These are phyloP conservation scores for Cecropterus lyciades DNA, from an alignment of 1,140 invertebrate genomes.

Conservation along the genomic window DNA sequence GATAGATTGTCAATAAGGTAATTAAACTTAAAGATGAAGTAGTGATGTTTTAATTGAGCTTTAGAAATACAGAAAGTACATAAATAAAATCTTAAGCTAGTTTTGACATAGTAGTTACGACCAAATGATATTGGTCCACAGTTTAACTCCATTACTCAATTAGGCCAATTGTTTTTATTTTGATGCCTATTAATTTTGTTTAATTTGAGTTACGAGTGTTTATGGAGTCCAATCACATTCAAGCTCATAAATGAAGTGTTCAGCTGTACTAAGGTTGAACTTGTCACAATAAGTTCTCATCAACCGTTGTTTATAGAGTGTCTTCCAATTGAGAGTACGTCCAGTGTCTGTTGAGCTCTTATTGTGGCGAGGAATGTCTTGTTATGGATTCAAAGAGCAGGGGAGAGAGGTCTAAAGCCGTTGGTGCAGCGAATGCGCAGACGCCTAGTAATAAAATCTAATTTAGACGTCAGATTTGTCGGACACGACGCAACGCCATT, in stretches of 20 bases:
- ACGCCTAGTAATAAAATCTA: conserved; percentile 82
- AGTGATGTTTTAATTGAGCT: no score
- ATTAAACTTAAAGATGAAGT: no score
- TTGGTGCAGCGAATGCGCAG: conserved; percentile 60
- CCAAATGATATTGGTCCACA: neutral
- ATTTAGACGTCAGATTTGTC: conserved; percentile 82
- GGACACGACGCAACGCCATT: conserved; percentile 61
- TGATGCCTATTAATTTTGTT: neutral
- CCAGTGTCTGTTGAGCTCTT: conserved; percentile 49
- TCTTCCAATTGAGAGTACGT: conserved; percentile 64
- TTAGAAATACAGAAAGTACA: no score
- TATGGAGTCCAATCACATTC: conserved; percentile 35
- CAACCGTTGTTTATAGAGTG: conserved; percentile 64
- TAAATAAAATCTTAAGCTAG: no score
- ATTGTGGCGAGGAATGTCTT: conserved; percentile 35
- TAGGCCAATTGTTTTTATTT: neutral
- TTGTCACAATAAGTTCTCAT: conserved; percentile 67
- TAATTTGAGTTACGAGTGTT: conserved; percentile 23
- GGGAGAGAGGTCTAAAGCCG: conserved; percentile 46
- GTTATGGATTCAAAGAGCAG: conserved; percentile 10
- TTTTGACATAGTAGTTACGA: no score
- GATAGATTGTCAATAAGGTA: no score
- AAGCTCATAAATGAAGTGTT: conserved; percentile 44
- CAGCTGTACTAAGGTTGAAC: conserved; percentile 50
- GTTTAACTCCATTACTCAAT: neutral